phyloP scores from a whole-genome alignment of 2,113 vertebrate genomes.

The Oryzias curvinotus region DNA sequence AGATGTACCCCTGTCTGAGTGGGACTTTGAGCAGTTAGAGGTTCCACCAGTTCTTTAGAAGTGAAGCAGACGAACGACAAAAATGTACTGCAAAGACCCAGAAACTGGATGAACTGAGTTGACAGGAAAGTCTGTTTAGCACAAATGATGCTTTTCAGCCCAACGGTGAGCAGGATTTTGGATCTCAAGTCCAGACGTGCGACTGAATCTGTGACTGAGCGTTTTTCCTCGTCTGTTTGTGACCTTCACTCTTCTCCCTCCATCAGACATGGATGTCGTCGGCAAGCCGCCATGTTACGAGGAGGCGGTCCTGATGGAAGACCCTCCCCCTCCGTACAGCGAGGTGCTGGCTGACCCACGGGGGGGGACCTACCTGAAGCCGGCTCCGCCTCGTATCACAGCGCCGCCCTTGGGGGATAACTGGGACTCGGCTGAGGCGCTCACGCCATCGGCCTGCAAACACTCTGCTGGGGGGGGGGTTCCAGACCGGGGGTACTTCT shows the following conservation, averaged over 20 bases:
- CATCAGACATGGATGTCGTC: constrained; percentile 83
- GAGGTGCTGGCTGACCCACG: constrained; percentile 91
- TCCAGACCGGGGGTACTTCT: constrained; percentile 69
- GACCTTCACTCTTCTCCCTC: not conserved
- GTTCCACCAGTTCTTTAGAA: too few relatives aligned
- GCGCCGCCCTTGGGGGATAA: constrained; percentile 45
- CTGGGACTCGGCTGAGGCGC: constrained; percentile 23
- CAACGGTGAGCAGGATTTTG: too few relatives aligned
- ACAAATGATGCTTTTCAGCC: too few relatives aligned
- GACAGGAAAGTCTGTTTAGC: too few relatives aligned
- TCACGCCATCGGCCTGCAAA: constrained; percentile 65
- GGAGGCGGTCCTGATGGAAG: constrained; percentile 94
- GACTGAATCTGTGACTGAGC: not conserved
- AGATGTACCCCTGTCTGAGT: too few relatives aligned
- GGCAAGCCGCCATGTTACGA: constrained; percentile 93
- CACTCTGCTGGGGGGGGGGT: constrained; percentile 24
- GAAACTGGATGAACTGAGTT: too few relatives aligned
- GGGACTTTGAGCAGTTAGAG: too few relatives aligned
- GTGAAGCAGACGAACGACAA: too few relatives aligned
- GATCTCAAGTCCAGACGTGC: too few relatives aligned
- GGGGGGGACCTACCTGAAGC: constrained; percentile 84
- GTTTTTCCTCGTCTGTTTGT: not conserved
- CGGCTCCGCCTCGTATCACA: constrained; percentile 9
- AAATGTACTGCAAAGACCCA: too few relatives aligned
- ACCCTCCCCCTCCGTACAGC: constrained; percentile 93